phyloP scores from a whole-genome alignment of 2,888 invertebrate species.

The Actias luna region DNA sequence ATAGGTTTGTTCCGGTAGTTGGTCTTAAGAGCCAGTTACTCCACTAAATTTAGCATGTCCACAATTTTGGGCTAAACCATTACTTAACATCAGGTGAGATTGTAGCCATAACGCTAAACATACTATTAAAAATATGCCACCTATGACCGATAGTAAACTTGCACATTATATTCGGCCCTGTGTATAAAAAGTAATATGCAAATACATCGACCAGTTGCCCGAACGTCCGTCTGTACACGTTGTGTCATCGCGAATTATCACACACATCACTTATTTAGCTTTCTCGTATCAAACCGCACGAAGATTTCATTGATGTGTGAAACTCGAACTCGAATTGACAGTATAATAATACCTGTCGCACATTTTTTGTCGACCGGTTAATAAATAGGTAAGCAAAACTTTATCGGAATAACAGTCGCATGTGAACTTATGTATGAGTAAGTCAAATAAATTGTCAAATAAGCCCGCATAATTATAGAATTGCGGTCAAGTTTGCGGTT shows the following conservation, averaged over 20 bases:
- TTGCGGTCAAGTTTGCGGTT: conserved; percentile 38
- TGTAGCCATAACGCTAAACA: too few relatives aligned
- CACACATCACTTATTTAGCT: conserved; percentile 36
- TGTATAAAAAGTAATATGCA: not conserved
- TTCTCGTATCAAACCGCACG: conserved; percentile 36
- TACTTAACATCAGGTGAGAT: too few relatives aligned
- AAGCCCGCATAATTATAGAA: conserved; percentile 28
- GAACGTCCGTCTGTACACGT: not conserved
- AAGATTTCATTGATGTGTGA: conserved; percentile 27
- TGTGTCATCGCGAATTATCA: conserved; percentile 35
- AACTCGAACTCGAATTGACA: conserved; percentile 28
- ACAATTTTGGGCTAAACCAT: too few relatives aligned
- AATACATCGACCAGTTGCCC: not conserved
- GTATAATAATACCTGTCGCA: conserved; percentile 18
- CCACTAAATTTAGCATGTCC: too few relatives aligned
- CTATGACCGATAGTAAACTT: not conserved
- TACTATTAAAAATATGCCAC: not conserved
- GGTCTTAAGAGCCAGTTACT: too few relatives aligned
- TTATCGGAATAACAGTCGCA: not conserved
- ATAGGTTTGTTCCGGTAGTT: too few relatives aligned
- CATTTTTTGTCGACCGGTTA: conserved; percentile 16
- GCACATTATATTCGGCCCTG: not conserved
- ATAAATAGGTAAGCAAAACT: not conserved
- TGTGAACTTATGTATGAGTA: conserved; percentile 27
- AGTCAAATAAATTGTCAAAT: conserved; percentile 33